Percentiles rank a stretch among this genome's conserved stretches.
Conservation (phyloP, 2,113 vertebrate species). For the Ardeotis arabs region DNA sequence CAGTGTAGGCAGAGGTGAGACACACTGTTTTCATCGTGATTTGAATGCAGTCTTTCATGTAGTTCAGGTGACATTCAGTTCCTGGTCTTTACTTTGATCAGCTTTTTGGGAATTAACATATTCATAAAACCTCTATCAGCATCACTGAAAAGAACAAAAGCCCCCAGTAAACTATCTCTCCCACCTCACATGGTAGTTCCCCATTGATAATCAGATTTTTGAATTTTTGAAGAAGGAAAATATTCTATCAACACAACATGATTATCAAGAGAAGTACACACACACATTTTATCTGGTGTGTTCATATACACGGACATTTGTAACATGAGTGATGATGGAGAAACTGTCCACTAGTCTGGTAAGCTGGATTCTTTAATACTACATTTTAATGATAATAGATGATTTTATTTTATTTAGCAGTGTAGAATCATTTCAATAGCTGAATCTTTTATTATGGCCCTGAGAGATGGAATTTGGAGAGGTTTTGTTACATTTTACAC, state of each 20-base stretch:
- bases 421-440: not conserved
- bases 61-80: not conserved
- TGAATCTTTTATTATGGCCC: not conserved
- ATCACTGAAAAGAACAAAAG: not conserved
- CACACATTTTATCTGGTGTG: not conserved
- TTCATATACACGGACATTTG: not conserved
- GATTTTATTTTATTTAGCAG: not conserved
- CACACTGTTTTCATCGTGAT: not conserved
- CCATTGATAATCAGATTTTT: not conserved
- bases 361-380: not conserved
- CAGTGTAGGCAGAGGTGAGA: not conserved
- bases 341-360: not conserved
- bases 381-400: not conserved
- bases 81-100: not conserved
- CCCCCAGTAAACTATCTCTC: not conserved
- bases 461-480: not conserved
- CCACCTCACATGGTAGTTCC: not conserved
- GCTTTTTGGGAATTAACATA: not conserved
- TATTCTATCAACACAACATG: not conserved
- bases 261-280: not conserved
- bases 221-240: not conserved
- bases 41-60: not conserved
- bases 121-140: not conserved
- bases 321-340: not conserved
- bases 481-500: not conserved